Evolutionary conservation across 2,888 invertebrate species (phyloP), one percentile per base, ranked within the genome.

Genomic region (Phaedon cochleariae): DNA sequence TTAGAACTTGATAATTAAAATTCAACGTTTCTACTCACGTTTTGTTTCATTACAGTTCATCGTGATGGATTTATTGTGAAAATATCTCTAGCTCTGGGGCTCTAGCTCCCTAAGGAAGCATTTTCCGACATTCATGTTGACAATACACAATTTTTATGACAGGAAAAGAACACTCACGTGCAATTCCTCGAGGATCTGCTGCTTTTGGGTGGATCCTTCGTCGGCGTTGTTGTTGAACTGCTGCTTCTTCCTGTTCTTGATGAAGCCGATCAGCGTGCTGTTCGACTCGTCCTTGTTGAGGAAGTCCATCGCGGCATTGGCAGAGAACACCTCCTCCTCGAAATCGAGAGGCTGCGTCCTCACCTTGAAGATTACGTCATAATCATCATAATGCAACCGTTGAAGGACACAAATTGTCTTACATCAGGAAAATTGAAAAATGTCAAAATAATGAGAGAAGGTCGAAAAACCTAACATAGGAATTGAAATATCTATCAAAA

Each of bases 161-260:
- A n/a, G n/a, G n/a, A n/a, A 21, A 9, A 49, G 20, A 7, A 34
- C 61, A 59, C 70, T 74, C 77, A 83, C 83, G 69, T 87, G 86
- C 68, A 90, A 82, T 80, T 92, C 91, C 76, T 91, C 90, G 31
- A 91, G 85, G 75, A 92, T 90, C 80, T 91, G 90, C 80, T 90
- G 90, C 80, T 91, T 90, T 77, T 89, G 87, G 59, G 88, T 84
- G 69, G 89, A 87, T 75, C 90, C 89, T 72, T 90, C 90, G 73
- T 90, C 86, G 65, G 83, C 79, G 61, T 67, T 70, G 46, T 62
- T 63, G 51, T 72, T 73, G 62, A 73, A 78, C 67, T 76, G 77
- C 65, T 80, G 80, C 72, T 81, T 82, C 73, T 83, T 81, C 53
- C 82, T 75, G 62, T 79, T 82, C 72, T 83, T 83, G 68, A 83